phyloP scores from a whole-genome alignment of 2,113 vertebrate species.

The Melanostigma gelatinosum region DNA sequence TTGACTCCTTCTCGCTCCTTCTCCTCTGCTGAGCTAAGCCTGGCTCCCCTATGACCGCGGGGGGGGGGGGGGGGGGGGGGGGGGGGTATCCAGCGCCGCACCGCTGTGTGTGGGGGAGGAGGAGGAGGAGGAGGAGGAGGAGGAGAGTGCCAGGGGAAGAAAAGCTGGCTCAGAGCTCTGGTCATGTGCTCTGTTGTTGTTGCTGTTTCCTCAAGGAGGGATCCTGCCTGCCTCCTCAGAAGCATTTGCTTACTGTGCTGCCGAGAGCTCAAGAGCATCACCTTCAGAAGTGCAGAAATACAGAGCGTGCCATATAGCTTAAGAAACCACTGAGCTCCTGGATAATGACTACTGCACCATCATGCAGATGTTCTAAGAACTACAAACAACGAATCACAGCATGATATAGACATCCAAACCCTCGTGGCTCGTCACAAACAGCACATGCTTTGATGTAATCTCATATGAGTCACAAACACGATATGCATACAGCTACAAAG shows the following conservation, averaged over 20 bases:
- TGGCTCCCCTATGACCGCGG: constrained; percentile 63
- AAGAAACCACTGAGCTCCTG: constrained; percentile 30
- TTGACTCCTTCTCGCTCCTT: constrained; percentile 32
- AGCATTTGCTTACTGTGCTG: constrained; percentile 50
- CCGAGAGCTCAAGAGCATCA: constrained; percentile 45
- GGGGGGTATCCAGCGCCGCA: constrained; percentile 66
- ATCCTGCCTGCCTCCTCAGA: constrained; percentile 55
- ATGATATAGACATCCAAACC: constrained; percentile 24
- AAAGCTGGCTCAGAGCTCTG: constrained; percentile 70
- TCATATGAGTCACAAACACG: constrained; percentile 10
- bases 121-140: constrained; percentile 58
- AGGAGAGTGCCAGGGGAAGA: constrained; percentile 57
- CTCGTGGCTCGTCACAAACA: constrained; percentile 39
- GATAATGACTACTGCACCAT: constrained; percentile 42
- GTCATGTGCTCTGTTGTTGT: constrained; percentile 77
- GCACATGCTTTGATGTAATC: constrained; percentile 44
- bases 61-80: constrained; percentile 59
- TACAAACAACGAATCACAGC: constrained; percentile 26
- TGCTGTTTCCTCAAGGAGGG: constrained; percentile 64
- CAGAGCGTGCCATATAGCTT: constrained; percentile 16
- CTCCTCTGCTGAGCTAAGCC: constrained; percentile 63
- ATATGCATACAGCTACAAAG: constrained; percentile 22
- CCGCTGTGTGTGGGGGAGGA: constrained; percentile 48
- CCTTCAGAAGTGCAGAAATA: constrained; percentile 28
- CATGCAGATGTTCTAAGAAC: constrained; percentile 39